Base-by-base conservation (phyloP, 2,888 invertebrate genomes). In the Andrena praecox region DNA sequence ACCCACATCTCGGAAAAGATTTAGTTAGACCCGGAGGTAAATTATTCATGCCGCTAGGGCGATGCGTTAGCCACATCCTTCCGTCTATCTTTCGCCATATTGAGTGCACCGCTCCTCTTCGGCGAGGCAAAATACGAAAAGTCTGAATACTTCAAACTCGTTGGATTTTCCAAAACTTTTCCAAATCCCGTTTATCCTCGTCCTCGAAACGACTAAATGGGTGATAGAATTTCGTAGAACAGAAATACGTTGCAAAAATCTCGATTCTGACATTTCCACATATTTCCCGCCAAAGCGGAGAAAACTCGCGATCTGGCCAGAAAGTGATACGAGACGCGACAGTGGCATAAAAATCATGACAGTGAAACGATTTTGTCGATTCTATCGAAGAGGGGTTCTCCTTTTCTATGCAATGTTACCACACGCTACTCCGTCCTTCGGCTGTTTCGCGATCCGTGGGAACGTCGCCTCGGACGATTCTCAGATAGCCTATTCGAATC, bases 1-100 rank as follows among this genome's bases (percentile, higher is more conserved):
- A 42, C 67, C 62, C 69, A 48, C 72, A 66, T 67, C 79, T 77
- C 33, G 74, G 67, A 73, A 68, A 85, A 87, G 89, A 91, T 91
- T 90, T 91, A 91, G 91, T 91, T 85, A 86, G 90, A 91, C 91
- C 86, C 87, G 64, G 83, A 69, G 70, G 88, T 90, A 88, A 91
- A 91, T 90, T 90, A 91, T 91, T 91, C 90, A 90, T 90, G 85
- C 81, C 68, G 60, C 78, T 80, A 77, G 73, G 73, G 24, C 89
- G 71, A 79, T 85, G 33, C 81, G 76, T 87, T 85, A 68, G 82
- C 84, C 83, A 88, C 80, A 70, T 81, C 78, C 70, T 77, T 80
- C 54, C 29, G 63, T 33, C 31, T 62, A 52, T 74, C 74, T 62
- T 48, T 71, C 48, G 33, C 5, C 33, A 42, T n/a, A 35, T 56